These are phyloP conservation scores for Lateolabrax maculatus DNA, from an alignment of 2,797 vertebrate species.

Conservation along the genomic window DNA sequence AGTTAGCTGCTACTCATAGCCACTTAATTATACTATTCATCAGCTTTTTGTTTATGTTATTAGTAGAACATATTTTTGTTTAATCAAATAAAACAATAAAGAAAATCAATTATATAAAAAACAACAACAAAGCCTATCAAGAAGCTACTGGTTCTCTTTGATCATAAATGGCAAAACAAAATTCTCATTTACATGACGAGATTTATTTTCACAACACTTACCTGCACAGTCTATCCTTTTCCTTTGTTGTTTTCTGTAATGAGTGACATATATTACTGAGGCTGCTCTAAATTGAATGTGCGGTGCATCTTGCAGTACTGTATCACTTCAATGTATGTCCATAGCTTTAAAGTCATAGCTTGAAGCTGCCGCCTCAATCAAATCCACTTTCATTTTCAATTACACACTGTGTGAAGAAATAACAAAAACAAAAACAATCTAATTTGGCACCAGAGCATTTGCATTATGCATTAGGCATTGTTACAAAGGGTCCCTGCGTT, in stretches of 20 bases:
- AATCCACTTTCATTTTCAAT: slow-evolving; percentile 27
- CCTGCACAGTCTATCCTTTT: neutral
- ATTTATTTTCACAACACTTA: slow-evolving; percentile 9
- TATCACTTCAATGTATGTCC: neutral
- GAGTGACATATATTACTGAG: neutral
- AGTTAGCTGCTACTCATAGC: neutral
- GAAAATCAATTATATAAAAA: slow-evolving; percentile 1
- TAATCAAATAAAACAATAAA: slow-evolving; percentile 10
- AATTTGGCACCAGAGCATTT: slow-evolving; percentile 1
- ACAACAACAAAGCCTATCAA: slow-evolving; percentile 25
- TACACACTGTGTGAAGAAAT: slow-evolving; percentile 18
- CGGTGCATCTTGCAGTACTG: neutral
- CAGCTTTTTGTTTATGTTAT: slow-evolving; percentile 1
- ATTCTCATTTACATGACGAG: slow-evolving; percentile 39
- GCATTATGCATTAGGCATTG: slow-evolving; percentile 22
- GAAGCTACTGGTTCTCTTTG: slow-evolving; percentile 38
- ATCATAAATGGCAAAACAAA: slow-evolving; percentile 33
- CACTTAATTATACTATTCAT: slow-evolving; percentile 4
- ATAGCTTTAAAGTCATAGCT: neutral
- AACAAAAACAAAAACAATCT: slow-evolving; percentile 7
- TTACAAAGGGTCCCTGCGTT: neutral
- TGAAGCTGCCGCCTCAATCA: neutral
- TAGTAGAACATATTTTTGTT: neutral
- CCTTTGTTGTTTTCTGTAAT: slow-evolving; percentile 18
- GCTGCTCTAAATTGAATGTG: neutral